A percentile compares a stretch with the other conserved stretches of the same genome.
phyloP scores from a whole-genome alignment of 2,888 invertebrate species.

The Furcula furcula region DNA sequence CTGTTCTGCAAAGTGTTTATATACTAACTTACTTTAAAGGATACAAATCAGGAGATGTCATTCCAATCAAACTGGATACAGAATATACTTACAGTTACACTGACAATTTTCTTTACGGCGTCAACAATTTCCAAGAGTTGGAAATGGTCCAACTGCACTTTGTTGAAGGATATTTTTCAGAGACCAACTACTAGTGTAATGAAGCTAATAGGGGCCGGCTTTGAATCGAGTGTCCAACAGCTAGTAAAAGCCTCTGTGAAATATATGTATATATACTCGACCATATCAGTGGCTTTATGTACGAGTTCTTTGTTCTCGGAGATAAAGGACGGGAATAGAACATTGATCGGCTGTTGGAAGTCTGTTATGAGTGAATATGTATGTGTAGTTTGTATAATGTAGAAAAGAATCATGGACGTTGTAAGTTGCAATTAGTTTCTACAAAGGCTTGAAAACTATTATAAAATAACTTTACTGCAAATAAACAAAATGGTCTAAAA shows the following conservation, averaged over 20 bases:
- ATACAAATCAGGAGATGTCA: too few relatives aligned
- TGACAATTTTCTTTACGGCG: neutral
- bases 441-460: too few relatives aligned
- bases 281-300: neutral
- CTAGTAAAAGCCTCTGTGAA: neutral
- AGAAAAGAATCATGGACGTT: too few relatives aligned
- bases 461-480: too few relatives aligned
- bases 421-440: too few relatives aligned
- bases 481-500: too few relatives aligned
- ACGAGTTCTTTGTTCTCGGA: neutral
- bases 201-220: neutral
- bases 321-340: neutral
- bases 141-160: neutral
- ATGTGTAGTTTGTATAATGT: too few relatives aligned
- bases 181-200: neutral
- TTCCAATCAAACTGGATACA: too few relatives aligned
- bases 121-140: neutral
- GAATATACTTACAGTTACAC: too few relatives aligned
- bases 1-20: too few relatives aligned
- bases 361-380: neutral
- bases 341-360: neutral
- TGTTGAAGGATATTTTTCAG: constrained; percentile 1
- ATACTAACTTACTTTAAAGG: too few relatives aligned
- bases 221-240: neutral
- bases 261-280: neutral